Evolutionary conservation across 2,797 vertebrate genomes (phyloP).

Genomic region (Helicolenus hilgendorfi): DNA sequence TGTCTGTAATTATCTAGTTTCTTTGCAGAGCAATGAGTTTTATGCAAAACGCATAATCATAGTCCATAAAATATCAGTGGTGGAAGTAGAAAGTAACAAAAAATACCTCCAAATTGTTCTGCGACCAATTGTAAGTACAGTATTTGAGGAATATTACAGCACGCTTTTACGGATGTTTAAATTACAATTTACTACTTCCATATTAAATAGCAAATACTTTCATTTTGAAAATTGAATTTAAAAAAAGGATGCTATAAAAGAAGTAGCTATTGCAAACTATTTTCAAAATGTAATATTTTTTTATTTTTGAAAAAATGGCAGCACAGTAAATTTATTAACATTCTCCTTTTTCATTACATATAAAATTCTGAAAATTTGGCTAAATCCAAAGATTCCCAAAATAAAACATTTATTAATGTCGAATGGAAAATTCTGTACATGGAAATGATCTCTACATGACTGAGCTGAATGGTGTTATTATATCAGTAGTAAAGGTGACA

Average conservation of each 20-base stretch:
- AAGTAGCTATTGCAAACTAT: not conserved
- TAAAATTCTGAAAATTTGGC: conserved; percentile 22
- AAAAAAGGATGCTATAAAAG: not conserved
- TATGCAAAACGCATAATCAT: not conserved
- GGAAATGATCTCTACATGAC: conserved; percentile 12
- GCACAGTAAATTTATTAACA: conserved; percentile 51
- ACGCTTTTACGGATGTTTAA: not conserved
- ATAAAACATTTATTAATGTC: conserved; percentile 8
- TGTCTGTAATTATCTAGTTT: not conserved
- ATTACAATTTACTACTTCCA: not conserved
- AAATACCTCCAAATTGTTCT: not conserved
- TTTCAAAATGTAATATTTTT: conserved; percentile 37
- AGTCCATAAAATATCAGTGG: not conserved
- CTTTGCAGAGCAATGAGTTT: not conserved
- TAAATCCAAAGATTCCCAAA: not conserved
- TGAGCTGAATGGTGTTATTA: conserved; percentile 4
- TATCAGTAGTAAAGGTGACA: conserved; percentile 49
- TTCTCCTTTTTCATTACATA: conserved; percentile 34
- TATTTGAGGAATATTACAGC: not conserved
- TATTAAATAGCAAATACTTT: not conserved
- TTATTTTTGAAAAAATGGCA: conserved; percentile 74
- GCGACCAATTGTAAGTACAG: not conserved
- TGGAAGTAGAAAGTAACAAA: not conserved
- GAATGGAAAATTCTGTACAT: conserved; percentile 11
- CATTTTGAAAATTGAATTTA: not conserved